Conservation (phyloP, 2,888 invertebrate species). For the Rosalia funebris region DNA sequence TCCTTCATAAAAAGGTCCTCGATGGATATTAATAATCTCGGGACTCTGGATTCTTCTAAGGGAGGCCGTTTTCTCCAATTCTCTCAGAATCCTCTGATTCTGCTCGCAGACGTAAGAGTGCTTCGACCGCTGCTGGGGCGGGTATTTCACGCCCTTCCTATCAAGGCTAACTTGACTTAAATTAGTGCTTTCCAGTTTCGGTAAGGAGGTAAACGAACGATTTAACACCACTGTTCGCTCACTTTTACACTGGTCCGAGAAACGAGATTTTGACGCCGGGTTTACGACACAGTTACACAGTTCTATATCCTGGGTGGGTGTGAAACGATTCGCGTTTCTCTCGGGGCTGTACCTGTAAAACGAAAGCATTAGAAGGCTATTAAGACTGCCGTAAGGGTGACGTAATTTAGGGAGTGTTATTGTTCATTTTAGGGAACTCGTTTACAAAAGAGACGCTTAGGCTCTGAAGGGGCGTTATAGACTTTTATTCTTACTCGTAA, state of each 20-base stretch:
- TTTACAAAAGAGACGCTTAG: no score
- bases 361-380: no score
- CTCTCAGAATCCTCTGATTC: slow-evolving; percentile 37
- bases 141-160: slow-evolving; percentile 52
- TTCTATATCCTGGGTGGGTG: slow-evolving; percentile 54
- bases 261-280: slow-evolving; percentile 49
- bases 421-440: no score
- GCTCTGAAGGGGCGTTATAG: no score
- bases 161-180: slow-evolving; percentile 65
- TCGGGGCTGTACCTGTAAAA: slow-evolving; percentile 48
- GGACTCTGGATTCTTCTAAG: slow-evolving; percentile 58
- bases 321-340: slow-evolving; percentile 53
- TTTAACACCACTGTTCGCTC: slow-evolving; percentile 55
- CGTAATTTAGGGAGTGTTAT: no score
- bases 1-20: slow-evolving; percentile 57
- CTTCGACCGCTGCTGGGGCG: slow-evolving; percentile 35
- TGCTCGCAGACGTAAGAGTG: slow-evolving; percentile 67
- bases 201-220: slow-evolving; percentile 55
- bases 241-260: slow-evolving; percentile 49
- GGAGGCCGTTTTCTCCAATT: slow-evolving; percentile 37
- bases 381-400: no score
- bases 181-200: slow-evolving; percentile 56
- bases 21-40: slow-evolving; percentile 62
- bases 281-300: slow-evolving; percentile 58
- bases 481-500: no score